These are phyloP conservation scores for Eleginops maclovinus DNA, from an alignment of 2,113 vertebrate genomes.

Conservation along the genomic window DNA sequence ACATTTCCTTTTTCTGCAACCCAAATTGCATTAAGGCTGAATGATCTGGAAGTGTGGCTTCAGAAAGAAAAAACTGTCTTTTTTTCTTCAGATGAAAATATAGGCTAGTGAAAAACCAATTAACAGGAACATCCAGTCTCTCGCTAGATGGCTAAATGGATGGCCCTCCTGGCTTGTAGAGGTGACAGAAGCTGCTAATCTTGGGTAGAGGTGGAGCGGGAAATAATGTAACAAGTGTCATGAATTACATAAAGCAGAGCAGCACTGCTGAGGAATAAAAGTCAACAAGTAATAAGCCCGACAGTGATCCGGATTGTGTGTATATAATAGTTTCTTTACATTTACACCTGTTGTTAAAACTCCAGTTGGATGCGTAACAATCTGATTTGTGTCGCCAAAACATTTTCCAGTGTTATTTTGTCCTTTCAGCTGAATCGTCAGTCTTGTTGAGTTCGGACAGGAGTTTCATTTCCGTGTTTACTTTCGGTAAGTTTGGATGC, in stretches of 20 bases:
- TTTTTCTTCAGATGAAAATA: not conserved
- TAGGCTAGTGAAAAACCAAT: not conserved
- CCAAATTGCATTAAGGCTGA: not conserved
- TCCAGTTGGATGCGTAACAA: constrained; percentile 45
- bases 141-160: not conserved
- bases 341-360: constrained; percentile 56
- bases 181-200: not conserved
- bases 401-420: constrained; percentile 10
- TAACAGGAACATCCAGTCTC: not conserved
- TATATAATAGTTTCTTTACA: constrained; percentile 37
- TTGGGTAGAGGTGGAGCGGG: not conserved
- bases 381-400: constrained; percentile 23
- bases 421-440: constrained; percentile 13
- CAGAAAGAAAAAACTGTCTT: not conserved
- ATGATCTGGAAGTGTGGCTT: not conserved
- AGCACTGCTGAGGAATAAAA: not conserved
- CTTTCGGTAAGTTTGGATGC: constrained; percentile 27
- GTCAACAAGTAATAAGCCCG: not conserved
- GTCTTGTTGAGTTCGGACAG: constrained; percentile 11
- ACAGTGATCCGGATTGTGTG: constrained; percentile 59
- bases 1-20: too few species aligned
- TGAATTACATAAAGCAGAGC: not conserved
- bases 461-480: constrained; percentile 24
- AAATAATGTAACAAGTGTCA: constrained; percentile 16
- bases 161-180: not conserved